Conservation (phyloP, 2,113 vertebrate species). For the Pardalotus punctatus region DNA sequence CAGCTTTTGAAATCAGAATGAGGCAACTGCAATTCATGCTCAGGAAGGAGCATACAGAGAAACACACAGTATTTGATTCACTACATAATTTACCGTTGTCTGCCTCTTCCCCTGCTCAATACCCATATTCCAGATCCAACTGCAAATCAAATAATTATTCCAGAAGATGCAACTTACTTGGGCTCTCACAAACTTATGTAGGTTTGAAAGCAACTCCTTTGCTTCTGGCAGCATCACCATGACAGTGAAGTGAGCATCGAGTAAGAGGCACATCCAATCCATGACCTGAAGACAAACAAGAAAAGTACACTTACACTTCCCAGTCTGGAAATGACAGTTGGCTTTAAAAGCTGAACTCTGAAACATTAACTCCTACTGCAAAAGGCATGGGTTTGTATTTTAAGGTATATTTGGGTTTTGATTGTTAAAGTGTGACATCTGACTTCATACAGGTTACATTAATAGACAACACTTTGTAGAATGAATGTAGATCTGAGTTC, state of each 20-base stretch:
- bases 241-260: constrained; percentile 94
- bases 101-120: not conserved
- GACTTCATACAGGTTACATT: not conserved
- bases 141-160: not conserved
- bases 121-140: not conserved
- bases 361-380: not conserved
- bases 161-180: constrained; percentile 80
- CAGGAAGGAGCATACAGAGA: not conserved
- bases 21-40: not conserved
- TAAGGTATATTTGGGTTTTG: not conserved
- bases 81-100: not conserved
- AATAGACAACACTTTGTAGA: not conserved
- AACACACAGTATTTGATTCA: not conserved
- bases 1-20: not conserved
- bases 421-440: not conserved
- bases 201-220: constrained; percentile 78
- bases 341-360: not conserved
- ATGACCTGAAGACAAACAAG: constrained; percentile 77
- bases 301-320: not conserved
- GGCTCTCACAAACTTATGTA: constrained; percentile 86
- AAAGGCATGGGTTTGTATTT: not conserved
- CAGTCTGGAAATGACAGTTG: not conserved
- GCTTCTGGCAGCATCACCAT: constrained; percentile 91
- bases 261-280: constrained; percentile 92
- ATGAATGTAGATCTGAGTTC: not conserved